A percentile compares a stretch with the other conserved stretches of the same genome.
These are phyloP conservation scores for Microctenopoma stevenorrisi DNA, from an alignment of 2,797 vertebrate species.

Conservation along the genomic window DNA sequence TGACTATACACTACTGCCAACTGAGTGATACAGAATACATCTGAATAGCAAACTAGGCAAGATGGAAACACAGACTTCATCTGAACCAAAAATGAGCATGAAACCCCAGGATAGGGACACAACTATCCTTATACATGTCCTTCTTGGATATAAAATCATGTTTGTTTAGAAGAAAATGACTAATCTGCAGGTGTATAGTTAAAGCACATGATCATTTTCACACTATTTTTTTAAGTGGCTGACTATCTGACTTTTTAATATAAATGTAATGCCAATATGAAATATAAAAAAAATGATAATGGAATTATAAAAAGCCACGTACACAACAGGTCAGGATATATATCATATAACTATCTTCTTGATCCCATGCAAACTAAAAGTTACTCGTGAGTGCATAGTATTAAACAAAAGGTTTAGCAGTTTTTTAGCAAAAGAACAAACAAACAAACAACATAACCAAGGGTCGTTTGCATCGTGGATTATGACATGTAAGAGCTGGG, in stretches of 20 bases:
- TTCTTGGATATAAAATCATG: not conserved
- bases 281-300: not conserved
- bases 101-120: slow-evolving; percentile 8
- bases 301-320: not conserved
- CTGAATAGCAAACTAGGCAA: slow-evolving; percentile 59
- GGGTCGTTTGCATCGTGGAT: not conserved
- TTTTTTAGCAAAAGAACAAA: too few species aligned
- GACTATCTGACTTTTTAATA: not conserved
- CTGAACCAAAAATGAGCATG: not conserved
- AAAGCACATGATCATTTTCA: not conserved
- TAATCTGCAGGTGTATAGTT: not conserved
- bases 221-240: not conserved
- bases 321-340: not conserved
- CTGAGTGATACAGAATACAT: slow-evolving; percentile 63
- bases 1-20: slow-evolving; percentile 66
- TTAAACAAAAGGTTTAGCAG: too few species aligned
- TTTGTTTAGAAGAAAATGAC: slow-evolving; percentile 5
- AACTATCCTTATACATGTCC: not conserved
- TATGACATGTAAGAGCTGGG: not conserved
- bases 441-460: too few species aligned
- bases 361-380: not conserved
- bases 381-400: not conserved
- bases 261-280: not conserved
- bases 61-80: slow-evolving; percentile 15
- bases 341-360: not conserved